phyloP scores from a whole-genome alignment of 2,113 vertebrate genomes.

The Arvicanthis niloticus region DNA sequence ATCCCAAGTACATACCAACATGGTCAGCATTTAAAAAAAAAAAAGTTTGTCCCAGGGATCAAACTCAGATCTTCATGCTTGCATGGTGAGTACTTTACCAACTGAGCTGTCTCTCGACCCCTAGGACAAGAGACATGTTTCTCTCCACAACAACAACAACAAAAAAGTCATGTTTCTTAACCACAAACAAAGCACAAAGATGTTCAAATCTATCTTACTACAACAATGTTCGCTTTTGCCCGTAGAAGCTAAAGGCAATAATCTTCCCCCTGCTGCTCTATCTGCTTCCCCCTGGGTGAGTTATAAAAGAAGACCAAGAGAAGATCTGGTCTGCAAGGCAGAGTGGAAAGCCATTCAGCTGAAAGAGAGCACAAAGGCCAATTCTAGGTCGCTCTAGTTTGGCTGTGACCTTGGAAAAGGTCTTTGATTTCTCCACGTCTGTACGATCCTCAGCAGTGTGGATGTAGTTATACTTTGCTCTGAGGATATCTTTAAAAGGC shows the following conservation, averaged over 20 bases:
- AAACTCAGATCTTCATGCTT: background rate
- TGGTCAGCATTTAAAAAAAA: background rate
- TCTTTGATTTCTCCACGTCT: background rate
- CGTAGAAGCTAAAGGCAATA: background rate
- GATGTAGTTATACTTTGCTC: background rate
- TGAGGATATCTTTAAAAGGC: slow-evolving; percentile 5
- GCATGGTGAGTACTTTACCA: background rate
- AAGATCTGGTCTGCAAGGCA: background rate
- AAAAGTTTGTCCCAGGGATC: too few relatives aligned
- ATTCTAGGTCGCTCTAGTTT: background rate
- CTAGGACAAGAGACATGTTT: background rate
- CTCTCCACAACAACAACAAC: too few relatives aligned
- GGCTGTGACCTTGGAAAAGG: background rate
- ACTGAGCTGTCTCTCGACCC: background rate
- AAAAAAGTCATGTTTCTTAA: background rate
- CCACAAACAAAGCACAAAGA: background rate
- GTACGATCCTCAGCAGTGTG: background rate
- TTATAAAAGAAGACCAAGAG: background rate
- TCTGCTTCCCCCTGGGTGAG: background rate
- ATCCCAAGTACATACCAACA: background rate
- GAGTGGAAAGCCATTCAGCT: too few relatives aligned
- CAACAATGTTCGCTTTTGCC: slow-evolving; percentile 1
- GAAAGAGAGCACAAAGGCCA: background rate
- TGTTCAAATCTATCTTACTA: background rate
- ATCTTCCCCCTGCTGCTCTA: background rate